A percentile compares a stretch with the other conserved stretches of the same genome.
Evolutionary conservation across 2,797 vertebrate species (phyloP).

Genomic region (Benthosema pterotum): DNA sequence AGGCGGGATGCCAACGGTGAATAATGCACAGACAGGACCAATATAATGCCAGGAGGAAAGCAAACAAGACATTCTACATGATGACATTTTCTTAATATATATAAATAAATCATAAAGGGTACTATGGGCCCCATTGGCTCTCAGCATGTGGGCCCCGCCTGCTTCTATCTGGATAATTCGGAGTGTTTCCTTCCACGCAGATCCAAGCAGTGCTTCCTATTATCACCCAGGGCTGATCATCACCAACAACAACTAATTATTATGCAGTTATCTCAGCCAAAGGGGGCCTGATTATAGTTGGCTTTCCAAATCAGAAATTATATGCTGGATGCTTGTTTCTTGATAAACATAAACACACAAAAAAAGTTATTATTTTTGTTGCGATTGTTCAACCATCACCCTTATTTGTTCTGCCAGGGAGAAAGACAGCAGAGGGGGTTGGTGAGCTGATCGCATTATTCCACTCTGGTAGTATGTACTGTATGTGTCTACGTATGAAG

Average conservation of each 20-base stretch:
- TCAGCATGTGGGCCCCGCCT: slow-evolving; percentile 13
- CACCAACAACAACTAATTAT: slow-evolving; percentile 19
- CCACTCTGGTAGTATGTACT: slow-evolving; percentile 9
- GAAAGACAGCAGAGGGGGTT: background rate
- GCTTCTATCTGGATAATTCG: slow-evolving; percentile 21
- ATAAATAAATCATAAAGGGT: slow-evolving; percentile 11
- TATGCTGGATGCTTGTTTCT: too few species aligned
- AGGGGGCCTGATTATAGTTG: too few species aligned
- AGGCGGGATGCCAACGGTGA: too few species aligned
- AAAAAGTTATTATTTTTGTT: too few species aligned
- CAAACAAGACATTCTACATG: slow-evolving; percentile 3
- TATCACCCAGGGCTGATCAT: slow-evolving; percentile 20
- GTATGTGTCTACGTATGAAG: background rate
- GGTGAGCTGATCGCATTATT: background rate
- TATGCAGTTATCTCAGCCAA: slow-evolving; percentile 21
- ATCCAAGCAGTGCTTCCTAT: slow-evolving; percentile 23
- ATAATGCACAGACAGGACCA: too few species aligned
- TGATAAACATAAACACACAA: too few species aligned
- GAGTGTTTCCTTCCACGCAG: slow-evolving; percentile 29
- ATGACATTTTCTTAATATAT: background rate
- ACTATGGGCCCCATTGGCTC: slow-evolving; percentile 20
- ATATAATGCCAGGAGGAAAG: background rate
- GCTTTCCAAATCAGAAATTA: too few species aligned
- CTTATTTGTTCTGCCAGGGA: background rate
- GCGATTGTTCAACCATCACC: too few species aligned